Evolutionary conservation across 2,888 invertebrate genomes (phyloP), one percentile per base, ranked within the genome.

Genomic region (Osmoderma eremita): DNA sequence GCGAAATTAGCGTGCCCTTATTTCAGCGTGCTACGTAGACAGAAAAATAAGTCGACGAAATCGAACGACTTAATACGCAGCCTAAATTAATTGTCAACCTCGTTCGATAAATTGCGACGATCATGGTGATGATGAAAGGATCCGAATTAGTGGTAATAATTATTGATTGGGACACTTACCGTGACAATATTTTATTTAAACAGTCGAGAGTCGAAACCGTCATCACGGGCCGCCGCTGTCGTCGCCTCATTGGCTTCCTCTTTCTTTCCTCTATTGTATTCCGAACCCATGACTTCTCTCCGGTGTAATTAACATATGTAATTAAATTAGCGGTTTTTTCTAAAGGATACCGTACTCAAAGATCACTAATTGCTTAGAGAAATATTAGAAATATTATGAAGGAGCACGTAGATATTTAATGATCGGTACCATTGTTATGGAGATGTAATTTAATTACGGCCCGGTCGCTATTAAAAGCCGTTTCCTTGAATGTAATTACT

Each of bases 1-100:
- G 24, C 65, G 62, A 71, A 77, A 77, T 77, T 77, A 76, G 70
- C 75, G 71, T 74, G 76, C 69, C 74, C 76, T 64, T 63, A 68
- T 68, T 68, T 51, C 67, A 53, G 15, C 53, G 58, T 48, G 20
- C 51, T 68, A 58, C 58, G 58, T 58, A 42, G 58, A 42, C 30
- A 45, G 42, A 58, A 58, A 58, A 58, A 42, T 45, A 58, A 42
- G 24, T 42, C 58, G 42, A 42, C 45, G 30, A 58, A 58, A 58
- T 58, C 58, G 53, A 58, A 45, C 58, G 45, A 42, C 58, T 18
- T 45, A 17, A 38, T 15, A 53, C 15, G 1, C 38, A 6, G 15
- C 58, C 58, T 58, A 58, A 53, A 58, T 58, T 58, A 58, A 58
- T 58, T 39, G 58, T 58, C 39, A 58, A 58, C 58, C 42, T 58